Conservation (phyloP, 2,797 vertebrate species). For the Peromyscus aztecus region DNA sequence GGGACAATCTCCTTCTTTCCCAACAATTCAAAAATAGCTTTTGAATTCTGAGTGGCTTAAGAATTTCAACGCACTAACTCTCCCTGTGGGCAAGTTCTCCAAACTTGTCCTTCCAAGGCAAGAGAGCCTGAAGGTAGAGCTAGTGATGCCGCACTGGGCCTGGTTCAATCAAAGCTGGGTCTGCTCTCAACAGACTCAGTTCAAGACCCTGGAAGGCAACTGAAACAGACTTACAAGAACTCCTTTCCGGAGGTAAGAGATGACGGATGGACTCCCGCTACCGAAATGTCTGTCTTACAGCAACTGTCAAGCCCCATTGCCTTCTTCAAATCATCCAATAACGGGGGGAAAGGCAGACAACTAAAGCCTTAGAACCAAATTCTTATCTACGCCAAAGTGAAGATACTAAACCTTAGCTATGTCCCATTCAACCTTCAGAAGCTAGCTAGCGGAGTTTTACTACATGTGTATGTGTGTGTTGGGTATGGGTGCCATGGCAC, state of each 20-base stretch:
- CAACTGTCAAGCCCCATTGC: neutral
- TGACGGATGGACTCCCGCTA: neutral
- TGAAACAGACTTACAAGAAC: neutral
- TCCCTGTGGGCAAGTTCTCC: neutral
- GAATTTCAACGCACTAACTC: conserved; percentile 16
- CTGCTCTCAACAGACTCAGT: neutral
- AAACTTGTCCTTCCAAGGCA: neutral
- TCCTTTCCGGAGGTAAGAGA: neutral
- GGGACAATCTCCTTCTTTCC: neutral
- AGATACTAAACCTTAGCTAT: neutral
- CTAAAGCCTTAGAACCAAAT: neutral
- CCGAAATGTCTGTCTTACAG: neutral
- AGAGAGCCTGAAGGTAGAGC: neutral
- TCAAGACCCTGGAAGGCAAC: neutral
- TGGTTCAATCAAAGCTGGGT: neutral
- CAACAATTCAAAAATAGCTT: conserved; percentile 56
- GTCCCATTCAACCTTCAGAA: neutral
- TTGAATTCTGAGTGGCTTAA: conserved; percentile 52
- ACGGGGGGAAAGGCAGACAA: neutral
- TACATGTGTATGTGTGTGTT: too few species aligned
- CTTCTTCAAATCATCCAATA: neutral
- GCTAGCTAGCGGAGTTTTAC: neutral
- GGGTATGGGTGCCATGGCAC: neutral
- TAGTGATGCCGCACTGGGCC: neutral
- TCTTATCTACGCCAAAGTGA: conserved; percentile 11